A percentile compares a stretch with the other conserved stretches of the same genome.
Conservation (phyloP, 2,113 vertebrate genomes). For the Sinosuthora webbiana region DNA sequence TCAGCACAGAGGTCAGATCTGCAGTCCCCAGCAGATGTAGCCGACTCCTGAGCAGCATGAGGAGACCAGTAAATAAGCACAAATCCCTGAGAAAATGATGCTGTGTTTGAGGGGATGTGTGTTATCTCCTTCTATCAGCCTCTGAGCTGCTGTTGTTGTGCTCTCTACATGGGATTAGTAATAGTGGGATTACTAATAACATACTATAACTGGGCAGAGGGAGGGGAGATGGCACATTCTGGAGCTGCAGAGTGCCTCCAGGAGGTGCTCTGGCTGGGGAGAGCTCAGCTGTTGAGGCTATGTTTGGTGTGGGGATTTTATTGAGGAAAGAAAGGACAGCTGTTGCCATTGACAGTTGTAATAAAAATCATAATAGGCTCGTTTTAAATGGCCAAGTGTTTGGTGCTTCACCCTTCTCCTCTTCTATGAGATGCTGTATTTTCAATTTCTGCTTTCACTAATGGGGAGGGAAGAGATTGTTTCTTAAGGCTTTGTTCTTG, state of each 20-base stretch:
- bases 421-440: not conserved
- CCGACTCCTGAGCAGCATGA: not conserved
- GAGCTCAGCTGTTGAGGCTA: not conserved
- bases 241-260: not conserved
- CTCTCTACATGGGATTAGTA: conserved; percentile 16
- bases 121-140: conserved; percentile 31
- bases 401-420: not conserved
- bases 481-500: not conserved
- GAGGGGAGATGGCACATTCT: not conserved
- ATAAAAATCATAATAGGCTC: not conserved
- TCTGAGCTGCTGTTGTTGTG: conserved; percentile 37
- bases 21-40: not conserved
- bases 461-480: not conserved
- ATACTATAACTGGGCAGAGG: not conserved
- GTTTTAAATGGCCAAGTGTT: not conserved
- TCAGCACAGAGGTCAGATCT: not conserved
- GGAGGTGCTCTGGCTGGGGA: not conserved
- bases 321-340: not conserved
- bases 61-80: conserved; percentile 25
- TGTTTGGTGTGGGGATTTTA: not conserved
- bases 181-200: conserved; percentile 38
- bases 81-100: conserved; percentile 38
- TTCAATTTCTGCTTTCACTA: not conserved
- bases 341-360: not conserved
- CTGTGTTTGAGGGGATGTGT: conserved; percentile 30